Percentiles rank a stretch among this genome's conserved stretches.
phyloP scores from a whole-genome alignment of 2,888 invertebrate genomes.

The Zygothrica quintamaculata region DNA sequence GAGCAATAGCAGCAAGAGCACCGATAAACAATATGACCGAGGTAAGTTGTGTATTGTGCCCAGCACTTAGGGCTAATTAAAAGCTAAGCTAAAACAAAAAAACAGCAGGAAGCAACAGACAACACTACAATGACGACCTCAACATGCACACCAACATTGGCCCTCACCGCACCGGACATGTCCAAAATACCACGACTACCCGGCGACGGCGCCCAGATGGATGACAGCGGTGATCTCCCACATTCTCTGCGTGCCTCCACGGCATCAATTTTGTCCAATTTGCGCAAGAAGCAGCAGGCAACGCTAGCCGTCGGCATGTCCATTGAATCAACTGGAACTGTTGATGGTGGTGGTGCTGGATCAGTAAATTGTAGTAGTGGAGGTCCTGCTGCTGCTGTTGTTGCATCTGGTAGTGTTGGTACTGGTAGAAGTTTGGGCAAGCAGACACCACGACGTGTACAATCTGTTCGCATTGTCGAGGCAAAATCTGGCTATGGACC shows the following conservation, averaged over 20 bases:
- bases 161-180: conserved; percentile 72
- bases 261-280: conserved; percentile 69
- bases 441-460: conserved; percentile 78
- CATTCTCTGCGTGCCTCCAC: conserved; percentile 67
- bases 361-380: too few relatives aligned
- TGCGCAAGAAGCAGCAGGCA: conserved; percentile 74
- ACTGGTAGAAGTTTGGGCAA: conserved; percentile 45
- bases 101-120: conserved; percentile 63
- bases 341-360: background rate
- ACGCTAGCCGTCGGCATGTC: conserved; percentile 38
- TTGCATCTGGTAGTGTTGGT: background rate
- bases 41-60: conserved; percentile 68
- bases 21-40: conserved; percentile 59
- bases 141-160: conserved; percentile 20
- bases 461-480: conserved; percentile 84
- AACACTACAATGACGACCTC: background rate
- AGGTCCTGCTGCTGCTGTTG: background rate
- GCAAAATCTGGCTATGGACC: conserved; percentile 75
- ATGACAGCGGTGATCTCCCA: conserved; percentile 67
- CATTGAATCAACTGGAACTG: conserved; percentile 13
- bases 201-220: conserved; percentile 83
- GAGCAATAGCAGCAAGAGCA: conserved; percentile 29
- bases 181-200: conserved; percentile 83
- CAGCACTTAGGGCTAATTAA: conserved; percentile 76
- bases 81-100: conserved; percentile 54